These are phyloP conservation scores for Bubo bubo DNA, from an alignment of 2,113 vertebrate genomes.

Conservation along the genomic window DNA sequence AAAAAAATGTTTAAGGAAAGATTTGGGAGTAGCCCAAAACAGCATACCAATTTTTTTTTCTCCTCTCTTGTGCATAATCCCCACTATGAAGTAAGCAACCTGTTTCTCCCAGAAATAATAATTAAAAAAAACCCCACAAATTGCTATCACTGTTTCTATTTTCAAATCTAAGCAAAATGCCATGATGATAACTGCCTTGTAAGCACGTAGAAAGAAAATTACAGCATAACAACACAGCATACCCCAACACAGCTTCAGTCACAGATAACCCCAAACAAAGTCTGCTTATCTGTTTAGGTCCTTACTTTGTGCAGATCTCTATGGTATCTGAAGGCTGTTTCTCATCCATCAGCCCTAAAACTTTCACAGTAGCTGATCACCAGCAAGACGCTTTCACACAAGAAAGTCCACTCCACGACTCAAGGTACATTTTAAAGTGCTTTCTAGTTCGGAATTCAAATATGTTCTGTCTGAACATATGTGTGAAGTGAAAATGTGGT, in stretches of 20 bases:
- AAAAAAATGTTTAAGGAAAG: neutral
- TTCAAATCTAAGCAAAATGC: constrained; percentile 1
- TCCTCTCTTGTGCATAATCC: neutral
- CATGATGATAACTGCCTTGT: neutral
- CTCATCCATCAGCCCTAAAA: neutral
- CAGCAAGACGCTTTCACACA: neutral
- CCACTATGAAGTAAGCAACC: neutral
- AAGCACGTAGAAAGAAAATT: neutral
- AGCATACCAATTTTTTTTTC: neutral
- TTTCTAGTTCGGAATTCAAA: neutral
- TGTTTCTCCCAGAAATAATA: neutral
- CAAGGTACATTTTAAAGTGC: neutral
- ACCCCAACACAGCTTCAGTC: neutral
- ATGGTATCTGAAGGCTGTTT: neutral
- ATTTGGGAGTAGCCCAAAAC: neutral
- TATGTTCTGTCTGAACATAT: neutral
- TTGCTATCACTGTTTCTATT: neutral
- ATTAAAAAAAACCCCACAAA: fast-evolving
- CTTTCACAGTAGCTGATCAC: neutral
- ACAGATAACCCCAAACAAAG: neutral
- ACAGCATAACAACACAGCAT: neutral
- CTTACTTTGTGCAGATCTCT: neutral
- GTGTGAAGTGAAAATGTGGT: fast-evolving
- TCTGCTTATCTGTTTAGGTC: neutral
- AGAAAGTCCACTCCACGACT: neutral